phyloP scores from a whole-genome alignment of 2,113 vertebrate species.

The Thymallus thymallus region DNA sequence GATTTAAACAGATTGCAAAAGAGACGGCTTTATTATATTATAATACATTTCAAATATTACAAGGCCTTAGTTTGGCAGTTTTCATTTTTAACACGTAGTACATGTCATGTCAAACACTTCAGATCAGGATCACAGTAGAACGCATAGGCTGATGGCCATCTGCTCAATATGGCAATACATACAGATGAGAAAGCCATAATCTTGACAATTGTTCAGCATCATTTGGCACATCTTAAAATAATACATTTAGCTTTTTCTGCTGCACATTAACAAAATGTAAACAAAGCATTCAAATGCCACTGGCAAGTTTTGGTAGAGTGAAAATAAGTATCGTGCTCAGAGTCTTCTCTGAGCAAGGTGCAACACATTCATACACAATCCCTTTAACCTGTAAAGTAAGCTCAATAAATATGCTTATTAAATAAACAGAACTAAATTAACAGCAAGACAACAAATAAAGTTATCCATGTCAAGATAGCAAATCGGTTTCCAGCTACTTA shows the following conservation, averaged over 20 bases:
- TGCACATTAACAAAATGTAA: neutral
- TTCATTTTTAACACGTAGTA: neutral
- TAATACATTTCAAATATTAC: neutral
- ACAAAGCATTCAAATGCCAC: too few species aligned
- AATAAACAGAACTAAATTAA: neutral
- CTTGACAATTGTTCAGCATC: neutral
- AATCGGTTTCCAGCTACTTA: too few species aligned
- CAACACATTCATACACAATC: neutral
- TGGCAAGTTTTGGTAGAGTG: too few species aligned
- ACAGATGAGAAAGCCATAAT: neutral
- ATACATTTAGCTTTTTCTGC: neutral
- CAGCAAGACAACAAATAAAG: too few species aligned
- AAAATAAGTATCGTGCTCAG: neutral
- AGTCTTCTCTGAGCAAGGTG: too few species aligned
- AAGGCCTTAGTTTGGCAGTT: neutral
- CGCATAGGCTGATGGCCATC: neutral
- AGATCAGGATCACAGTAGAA: conserved; percentile 8
- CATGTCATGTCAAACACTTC: neutral
- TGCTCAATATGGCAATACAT: neutral
- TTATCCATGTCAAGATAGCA: too few species aligned
- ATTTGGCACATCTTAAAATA: conserved; percentile 8
- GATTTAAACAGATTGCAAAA: too few species aligned
- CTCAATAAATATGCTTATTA: neutral
- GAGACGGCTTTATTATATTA: too few species aligned
- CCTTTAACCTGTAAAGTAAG: neutral